These are phyloP conservation scores for Cyphomyrus discorhynchus DNA, from an alignment of 2,113 vertebrate species.

Conservation along the genomic window DNA sequence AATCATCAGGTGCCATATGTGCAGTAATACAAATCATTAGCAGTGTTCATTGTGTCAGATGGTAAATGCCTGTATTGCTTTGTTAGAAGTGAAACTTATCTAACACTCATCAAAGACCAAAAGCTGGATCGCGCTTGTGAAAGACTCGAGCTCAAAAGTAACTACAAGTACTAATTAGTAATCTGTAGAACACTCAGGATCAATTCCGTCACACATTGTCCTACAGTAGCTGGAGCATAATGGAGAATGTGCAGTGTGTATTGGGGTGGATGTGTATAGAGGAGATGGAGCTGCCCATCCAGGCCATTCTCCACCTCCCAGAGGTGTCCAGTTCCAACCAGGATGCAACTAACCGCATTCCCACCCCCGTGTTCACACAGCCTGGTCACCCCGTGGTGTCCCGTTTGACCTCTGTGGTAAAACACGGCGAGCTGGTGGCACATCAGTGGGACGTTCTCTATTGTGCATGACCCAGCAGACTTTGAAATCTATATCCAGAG, in stretches of 20 bases:
- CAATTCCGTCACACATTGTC: neutral
- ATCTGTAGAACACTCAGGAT: neutral
- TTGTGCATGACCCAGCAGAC: conserved; percentile 2
- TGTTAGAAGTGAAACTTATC: neutral
- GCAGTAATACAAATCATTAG: neutral
- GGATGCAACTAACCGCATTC: neutral
- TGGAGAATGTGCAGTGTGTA: neutral
- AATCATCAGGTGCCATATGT: neutral
- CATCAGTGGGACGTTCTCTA: neutral
- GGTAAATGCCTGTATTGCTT: neutral
- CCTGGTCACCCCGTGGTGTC: neutral
- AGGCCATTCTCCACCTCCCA: neutral
- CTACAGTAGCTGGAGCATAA: neutral
- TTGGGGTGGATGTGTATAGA: neutral
- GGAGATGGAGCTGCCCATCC: neutral
- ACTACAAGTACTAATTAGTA: neutral
- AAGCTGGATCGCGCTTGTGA: neutral
- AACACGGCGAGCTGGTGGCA: neutral
- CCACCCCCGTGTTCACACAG: neutral
- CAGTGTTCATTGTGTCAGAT: neutral
- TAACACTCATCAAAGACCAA: neutral
- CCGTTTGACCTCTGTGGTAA: conserved; percentile 4
- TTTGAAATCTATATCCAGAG: conserved; percentile 12
- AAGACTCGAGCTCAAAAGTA: neutral
- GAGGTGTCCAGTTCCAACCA: conserved; percentile 9